Evolutionary conservation across 2,888 invertebrate genomes (phyloP).

Genomic region (Drosophila demipolita): DNA sequence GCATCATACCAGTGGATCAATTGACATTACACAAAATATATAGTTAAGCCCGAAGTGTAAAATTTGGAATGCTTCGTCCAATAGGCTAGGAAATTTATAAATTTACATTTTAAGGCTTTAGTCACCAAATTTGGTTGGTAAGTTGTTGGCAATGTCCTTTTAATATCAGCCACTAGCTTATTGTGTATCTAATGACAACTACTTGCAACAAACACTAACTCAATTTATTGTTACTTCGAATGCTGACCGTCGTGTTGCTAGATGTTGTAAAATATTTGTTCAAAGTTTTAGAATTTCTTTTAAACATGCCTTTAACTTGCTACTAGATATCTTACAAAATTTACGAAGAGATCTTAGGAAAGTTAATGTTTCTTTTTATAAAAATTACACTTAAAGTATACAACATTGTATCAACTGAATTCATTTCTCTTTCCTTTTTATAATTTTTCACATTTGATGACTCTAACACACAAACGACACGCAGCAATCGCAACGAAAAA

Average conservation of each 20-base stretch:
- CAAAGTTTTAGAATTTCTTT: background rate
- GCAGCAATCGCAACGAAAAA: conserved; percentile 33
- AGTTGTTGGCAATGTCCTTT: too few relatives aligned
- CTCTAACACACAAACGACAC: background rate
- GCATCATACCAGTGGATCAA: conserved; percentile 29
- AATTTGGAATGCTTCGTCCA: too few relatives aligned
- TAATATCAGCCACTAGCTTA: too few relatives aligned
- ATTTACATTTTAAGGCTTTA: too few relatives aligned
- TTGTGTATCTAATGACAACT: too few relatives aligned
- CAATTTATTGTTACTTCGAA: conserved; percentile 9
- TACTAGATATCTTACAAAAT: background rate
- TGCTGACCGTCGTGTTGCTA: background rate
- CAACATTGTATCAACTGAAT: background rate
- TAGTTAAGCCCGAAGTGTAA: background rate
- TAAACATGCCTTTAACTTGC: background rate
- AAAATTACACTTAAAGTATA: background rate
- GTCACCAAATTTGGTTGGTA: too few relatives aligned
- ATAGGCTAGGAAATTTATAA: too few relatives aligned
- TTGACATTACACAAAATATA: conserved; percentile 3
- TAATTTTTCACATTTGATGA: background rate
- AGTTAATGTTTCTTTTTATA: background rate
- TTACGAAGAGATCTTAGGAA: background rate
- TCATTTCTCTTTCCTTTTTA: background rate
- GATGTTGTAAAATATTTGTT: background rate
- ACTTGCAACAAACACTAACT: background rate